A percentile compares a stretch with the other conserved stretches of the same genome.
phyloP scores from a whole-genome alignment of 1,140 invertebrate species.

The Tetramorium parvispinum region DNA sequence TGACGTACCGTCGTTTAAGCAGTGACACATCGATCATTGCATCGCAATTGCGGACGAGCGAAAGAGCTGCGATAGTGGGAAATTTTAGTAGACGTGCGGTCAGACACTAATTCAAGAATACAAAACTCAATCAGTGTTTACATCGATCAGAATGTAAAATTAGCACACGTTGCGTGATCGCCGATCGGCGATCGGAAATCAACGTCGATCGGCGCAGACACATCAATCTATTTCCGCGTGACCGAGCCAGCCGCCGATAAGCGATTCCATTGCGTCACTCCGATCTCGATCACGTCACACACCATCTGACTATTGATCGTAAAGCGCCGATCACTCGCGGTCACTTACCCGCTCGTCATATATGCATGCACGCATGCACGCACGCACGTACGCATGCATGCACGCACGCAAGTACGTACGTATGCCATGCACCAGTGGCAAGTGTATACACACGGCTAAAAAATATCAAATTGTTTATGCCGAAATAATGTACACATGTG shows the following conservation, averaged over 20 bases:
- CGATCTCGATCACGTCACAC: conserved; percentile 42
- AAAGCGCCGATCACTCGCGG: conserved; percentile 63
- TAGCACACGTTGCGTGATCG: background rate
- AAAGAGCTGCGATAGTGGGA: background rate
- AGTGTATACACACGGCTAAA: background rate
- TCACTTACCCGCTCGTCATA: conserved; percentile 72
- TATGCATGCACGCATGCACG: background rate
- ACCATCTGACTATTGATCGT: conserved; percentile 54
- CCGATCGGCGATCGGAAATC: conserved; percentile 5
- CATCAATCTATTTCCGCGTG: conserved; percentile 35
- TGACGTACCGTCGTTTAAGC: background rate
- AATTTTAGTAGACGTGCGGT: conserved; percentile 18
- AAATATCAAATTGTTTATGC: background rate
- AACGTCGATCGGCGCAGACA: background rate
- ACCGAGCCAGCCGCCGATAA: conserved; percentile 27
- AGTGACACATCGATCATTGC: background rate
- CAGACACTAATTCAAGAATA: conserved; percentile 12
- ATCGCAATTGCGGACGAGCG: background rate
- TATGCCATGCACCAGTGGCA: background rate
- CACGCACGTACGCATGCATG: background rate
- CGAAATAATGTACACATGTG: background rate
- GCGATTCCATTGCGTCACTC: conserved; percentile 51
- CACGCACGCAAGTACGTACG: background rate
- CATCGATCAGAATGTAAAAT: conserved; percentile 6
- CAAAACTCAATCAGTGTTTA: conserved; percentile 16